Evolutionary conservation across 2,113 vertebrate genomes (phyloP).

Genomic region (Sialia sialis): DNA sequence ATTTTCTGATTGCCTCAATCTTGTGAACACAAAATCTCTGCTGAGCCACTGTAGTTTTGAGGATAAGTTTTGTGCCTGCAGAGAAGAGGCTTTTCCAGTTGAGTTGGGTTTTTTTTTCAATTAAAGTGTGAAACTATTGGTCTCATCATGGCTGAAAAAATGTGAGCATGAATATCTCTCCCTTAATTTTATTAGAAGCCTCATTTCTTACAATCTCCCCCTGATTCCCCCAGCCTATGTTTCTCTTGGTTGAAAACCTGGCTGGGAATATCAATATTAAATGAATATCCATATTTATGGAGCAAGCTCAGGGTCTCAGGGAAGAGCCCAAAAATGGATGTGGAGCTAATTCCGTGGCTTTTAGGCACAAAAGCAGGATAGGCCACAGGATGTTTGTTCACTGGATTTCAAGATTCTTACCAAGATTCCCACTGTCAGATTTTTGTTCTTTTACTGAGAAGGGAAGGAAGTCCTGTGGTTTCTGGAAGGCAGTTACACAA

Average conservation of each 20-base stretch:
- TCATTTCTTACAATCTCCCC: neutral
- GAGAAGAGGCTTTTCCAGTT: neutral
- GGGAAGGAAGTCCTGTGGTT: neutral
- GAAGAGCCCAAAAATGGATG: neutral
- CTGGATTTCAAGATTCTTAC: neutral
- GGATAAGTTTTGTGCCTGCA: neutral
- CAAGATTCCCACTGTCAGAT: neutral
- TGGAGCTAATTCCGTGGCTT: neutral
- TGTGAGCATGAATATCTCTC: neutral
- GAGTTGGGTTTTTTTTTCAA: neutral
- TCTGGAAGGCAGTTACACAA: neutral
- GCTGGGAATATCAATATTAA: neutral
- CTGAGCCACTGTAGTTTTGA: neutral
- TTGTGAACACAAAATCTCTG: neutral
- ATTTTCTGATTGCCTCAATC: constrained; percentile 8
- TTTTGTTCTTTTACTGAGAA: neutral
- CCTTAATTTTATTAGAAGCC: neutral
- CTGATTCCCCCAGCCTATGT: neutral
- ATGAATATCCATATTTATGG: neutral
- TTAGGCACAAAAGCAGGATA: neutral
- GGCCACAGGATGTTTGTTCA: neutral
- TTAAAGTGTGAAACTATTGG: neutral
- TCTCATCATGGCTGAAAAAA: neutral
- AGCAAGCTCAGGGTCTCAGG: neutral
- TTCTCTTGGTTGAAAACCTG: neutral